Conservation (phyloP, 2,797 vertebrate genomes). For the Vireo griseus region DNA sequence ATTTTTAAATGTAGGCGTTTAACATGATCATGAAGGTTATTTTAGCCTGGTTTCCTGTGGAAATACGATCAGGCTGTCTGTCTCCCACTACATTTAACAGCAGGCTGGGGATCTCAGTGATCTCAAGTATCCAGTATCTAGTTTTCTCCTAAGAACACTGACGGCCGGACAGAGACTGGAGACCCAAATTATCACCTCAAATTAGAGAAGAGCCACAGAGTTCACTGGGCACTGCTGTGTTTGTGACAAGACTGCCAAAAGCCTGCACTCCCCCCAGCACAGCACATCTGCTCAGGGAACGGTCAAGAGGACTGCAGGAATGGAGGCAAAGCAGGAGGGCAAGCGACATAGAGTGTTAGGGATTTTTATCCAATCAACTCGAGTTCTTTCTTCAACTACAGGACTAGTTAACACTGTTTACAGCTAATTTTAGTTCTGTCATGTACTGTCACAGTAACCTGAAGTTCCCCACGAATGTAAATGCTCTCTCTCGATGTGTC, state of each 20-base stretch:
- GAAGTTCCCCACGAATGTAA: fast-evolving
- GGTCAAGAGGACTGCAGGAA: not conserved
- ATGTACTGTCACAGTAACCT: not conserved
- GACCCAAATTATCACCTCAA: not conserved
- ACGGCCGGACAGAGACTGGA: not conserved
- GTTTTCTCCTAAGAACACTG: not conserved
- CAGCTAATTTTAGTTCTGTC: not conserved
- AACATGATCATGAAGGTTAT: not conserved
- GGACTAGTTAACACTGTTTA: not conserved
- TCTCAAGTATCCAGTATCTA: not conserved
- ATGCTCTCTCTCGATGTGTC: not conserved
- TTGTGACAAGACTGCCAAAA: not conserved
- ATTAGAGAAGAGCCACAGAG: not conserved
- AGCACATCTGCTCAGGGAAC: fast-evolving
- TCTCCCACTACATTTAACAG: not conserved
- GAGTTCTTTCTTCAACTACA: not conserved
- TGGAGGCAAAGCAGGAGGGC: fast-evolving
- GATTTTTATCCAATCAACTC: not conserved
- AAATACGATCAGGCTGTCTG: not conserved
- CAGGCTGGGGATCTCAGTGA: not conserved
- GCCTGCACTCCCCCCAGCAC: not conserved
- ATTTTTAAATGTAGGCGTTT: not conserved
- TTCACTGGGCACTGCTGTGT: not conserved
- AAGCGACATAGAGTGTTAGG: fast-evolving
- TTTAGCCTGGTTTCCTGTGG: not conserved